Conservation (phyloP, 1,140 invertebrate species). For the Homarus americanus region DNA sequence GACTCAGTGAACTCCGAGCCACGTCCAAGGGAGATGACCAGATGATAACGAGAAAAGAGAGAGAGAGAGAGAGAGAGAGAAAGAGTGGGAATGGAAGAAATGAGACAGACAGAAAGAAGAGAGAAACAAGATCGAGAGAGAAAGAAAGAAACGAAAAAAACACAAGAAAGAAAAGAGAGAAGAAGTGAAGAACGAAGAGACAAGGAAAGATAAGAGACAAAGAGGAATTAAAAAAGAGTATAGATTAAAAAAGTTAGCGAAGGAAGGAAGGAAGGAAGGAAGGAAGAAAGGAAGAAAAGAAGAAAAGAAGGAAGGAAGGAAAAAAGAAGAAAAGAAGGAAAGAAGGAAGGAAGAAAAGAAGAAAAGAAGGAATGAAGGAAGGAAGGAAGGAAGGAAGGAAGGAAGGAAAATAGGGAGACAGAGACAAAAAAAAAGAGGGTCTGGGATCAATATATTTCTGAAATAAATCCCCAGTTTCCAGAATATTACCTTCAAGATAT, state of each 20-base stretch:
- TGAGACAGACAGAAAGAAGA: too few species aligned
- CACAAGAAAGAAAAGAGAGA: background rate
- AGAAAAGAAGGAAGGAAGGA: background rate
- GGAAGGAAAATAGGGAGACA: background rate
- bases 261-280: background rate
- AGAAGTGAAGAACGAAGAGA: background rate
- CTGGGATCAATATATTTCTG: too few species aligned
- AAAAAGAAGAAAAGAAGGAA: background rate
- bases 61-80: too few species aligned
- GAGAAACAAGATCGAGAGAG: too few species aligned
- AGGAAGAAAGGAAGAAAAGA: too few species aligned
- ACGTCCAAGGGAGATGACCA: too few species aligned
- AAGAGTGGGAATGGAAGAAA: too few species aligned
- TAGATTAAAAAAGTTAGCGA: background rate
- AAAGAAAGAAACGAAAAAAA: background rate
- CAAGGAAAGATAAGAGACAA: background rate
- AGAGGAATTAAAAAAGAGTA: background rate
- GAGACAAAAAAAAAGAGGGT: too few species aligned
- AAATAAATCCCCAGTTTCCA: too few species aligned
- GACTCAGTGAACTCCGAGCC: too few species aligned
- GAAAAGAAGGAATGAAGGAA: background rate
- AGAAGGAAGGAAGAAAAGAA: background rate
- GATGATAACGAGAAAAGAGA: too few species aligned
- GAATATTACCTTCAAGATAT: too few species aligned
- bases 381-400: background rate